Base-by-base conservation (phyloP, 2,888 invertebrate genomes). In the Hyles lineata region DNA sequence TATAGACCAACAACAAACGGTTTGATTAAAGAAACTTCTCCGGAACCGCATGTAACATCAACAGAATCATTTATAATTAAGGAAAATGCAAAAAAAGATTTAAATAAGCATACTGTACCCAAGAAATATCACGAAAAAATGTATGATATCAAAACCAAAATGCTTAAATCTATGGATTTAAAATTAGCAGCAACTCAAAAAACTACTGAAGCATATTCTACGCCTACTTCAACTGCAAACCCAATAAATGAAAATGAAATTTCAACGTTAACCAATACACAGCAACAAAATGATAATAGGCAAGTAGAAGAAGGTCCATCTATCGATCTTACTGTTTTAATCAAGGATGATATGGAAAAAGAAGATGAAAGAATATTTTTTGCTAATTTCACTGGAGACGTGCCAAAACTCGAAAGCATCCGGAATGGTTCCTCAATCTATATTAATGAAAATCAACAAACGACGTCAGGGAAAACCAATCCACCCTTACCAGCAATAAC, bases 121-220 rank as follows among this genome's bases (percentile, higher is more conserved):
- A 94, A 94, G 76, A 94, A 94, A 79, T 93, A 93, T 74, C 87
- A 80, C 67, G 86, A 89, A 43, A 93, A 92, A 82, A 78, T 83
- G 8, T 80, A 87, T 72, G 88, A 90, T 35, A 74, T 78, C 0
- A 92, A 92, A 78, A 81, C 71, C 21, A 91, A 90, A 83, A 58
- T 74, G 69, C 73, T 76, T 8, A 89, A 88, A 80, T 70, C 63
- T 29, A 63, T 77, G 23, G 85, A 87, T 62, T 71, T 72, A 0
- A 87, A 89, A 84, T 62, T 76, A 32, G 76, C 35, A 4, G 76
- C 78, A 74, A 32, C 72, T 23, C 83, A 82, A 63, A 85, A 84
- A 77, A 74, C 75, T n/a, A 78, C 77, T 35, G 82, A 84, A 55
- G 70, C 61, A 63, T 70, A 69, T n/a, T 55, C 55, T n/a, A n/a